These are phyloP conservation scores for Bothrops jararaca DNA, from an alignment of 2,113 vertebrate species.

Conservation along the genomic window DNA sequence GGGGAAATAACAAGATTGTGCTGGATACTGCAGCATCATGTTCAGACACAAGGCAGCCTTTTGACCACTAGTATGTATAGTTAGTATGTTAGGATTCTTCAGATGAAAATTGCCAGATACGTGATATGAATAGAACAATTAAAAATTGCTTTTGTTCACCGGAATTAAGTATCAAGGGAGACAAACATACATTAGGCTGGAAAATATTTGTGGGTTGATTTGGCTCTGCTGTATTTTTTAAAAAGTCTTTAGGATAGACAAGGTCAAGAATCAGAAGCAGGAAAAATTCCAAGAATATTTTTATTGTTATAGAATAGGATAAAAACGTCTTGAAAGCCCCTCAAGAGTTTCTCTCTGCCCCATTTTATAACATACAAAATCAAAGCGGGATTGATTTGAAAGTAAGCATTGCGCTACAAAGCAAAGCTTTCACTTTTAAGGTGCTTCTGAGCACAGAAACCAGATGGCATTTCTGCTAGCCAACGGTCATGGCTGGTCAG, in stretches of 20 bases:
- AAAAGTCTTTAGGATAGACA: not conserved
- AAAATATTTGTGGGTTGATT: not conserved
- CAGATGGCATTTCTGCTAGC: not conserved
- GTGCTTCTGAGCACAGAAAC: not conserved
- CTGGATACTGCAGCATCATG: not conserved
- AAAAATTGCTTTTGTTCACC: not conserved
- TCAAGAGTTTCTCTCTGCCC: not conserved
- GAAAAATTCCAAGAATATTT: not conserved
- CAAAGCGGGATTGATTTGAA: not conserved
- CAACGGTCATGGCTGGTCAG: not conserved
- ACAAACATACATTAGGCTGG: not conserved
- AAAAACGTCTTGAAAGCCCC: not conserved
- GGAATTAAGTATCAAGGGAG: not conserved
- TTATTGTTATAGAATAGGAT: not conserved
- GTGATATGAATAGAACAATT: not conserved
- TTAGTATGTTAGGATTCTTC: not conserved
- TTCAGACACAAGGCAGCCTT: not conserved
- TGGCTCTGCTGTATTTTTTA: not conserved
- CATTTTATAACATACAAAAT: not conserved
- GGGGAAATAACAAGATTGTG: not conserved
- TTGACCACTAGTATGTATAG: not conserved
- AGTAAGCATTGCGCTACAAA: constrained; percentile 69
- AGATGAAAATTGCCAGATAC: not conserved
- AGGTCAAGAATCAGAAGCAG: not conserved
- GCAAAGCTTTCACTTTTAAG: not conserved